Conservation (phyloP, 1,140 invertebrate genomes). For the Halesus radiatus region DNA sequence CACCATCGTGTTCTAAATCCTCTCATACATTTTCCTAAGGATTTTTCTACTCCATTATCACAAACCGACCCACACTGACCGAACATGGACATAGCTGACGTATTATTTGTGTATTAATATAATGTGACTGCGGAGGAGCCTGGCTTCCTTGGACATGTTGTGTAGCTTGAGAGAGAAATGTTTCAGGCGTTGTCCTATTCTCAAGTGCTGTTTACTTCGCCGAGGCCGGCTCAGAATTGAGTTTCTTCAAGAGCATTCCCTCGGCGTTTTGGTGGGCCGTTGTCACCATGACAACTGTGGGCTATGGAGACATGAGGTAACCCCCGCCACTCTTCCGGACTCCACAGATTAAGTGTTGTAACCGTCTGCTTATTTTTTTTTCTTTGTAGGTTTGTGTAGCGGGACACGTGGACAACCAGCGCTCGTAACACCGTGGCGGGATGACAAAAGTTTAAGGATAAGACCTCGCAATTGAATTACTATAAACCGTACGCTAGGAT, state of each 20-base stretch:
- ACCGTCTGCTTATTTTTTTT: conserved; percentile 17
- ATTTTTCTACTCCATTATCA: too few relatives aligned
- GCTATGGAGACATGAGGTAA: conserved; percentile 98
- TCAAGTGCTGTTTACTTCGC: conserved; percentile 98
- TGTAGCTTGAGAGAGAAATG: conserved; percentile 39
- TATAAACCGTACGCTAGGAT: conserved; percentile 54
- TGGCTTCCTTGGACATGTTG: neutral
- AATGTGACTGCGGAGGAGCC: neutral
- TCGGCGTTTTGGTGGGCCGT: conserved; percentile 97
- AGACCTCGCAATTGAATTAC: neutral
- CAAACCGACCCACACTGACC: too few relatives aligned
- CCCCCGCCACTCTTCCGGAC: neutral
- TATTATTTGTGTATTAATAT: neutral
- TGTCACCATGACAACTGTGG: conserved; percentile 95
- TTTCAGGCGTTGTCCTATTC: conserved; percentile 95
- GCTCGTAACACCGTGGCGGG: neutral
- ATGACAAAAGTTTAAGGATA: conserved; percentile 38
- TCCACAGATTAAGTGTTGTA: conserved; percentile 13
- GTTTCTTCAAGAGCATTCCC: conserved; percentile 98
- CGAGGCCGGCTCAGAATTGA: conserved; percentile 95
- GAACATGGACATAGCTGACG: neutral
- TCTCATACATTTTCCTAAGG: too few relatives aligned
- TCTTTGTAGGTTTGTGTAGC: conserved; percentile 26
- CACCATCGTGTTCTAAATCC: too few relatives aligned
- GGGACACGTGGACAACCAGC: conserved; percentile 13